Evolutionary conservation across 2,113 vertebrate species (phyloP).

Genomic region (Oreochromis aureus): DNA sequence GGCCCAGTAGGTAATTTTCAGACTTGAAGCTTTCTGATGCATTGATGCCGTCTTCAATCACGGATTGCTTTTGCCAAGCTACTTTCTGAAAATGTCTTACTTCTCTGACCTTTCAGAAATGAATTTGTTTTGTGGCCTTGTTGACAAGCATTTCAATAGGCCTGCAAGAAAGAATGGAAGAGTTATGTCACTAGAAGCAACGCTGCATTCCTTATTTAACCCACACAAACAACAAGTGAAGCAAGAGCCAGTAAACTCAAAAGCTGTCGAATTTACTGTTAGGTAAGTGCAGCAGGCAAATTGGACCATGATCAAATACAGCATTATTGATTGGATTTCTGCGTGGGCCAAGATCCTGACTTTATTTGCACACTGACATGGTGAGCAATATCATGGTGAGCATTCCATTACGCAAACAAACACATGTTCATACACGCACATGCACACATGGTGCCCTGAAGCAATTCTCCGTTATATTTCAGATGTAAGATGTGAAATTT

Average conservation of each 20-base stretch:
- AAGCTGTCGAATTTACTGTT: slow-evolving; percentile 51
- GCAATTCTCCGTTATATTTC: slow-evolving; percentile 41
- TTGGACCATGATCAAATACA: slow-evolving; percentile 59
- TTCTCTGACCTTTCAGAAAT: slow-evolving; percentile 49
- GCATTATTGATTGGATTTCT: slow-evolving; percentile 63
- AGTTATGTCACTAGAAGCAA: slow-evolving; percentile 35
- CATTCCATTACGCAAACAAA: slow-evolving; percentile 49
- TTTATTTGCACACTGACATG: slow-evolving; percentile 58
- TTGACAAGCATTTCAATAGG: slow-evolving; percentile 40
- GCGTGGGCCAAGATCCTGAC: slow-evolving; percentile 49
- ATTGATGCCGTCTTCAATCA: neutral
- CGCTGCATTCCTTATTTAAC: slow-evolving; percentile 45
- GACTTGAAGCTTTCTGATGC: neutral
- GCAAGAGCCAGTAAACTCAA: slow-evolving; percentile 31
- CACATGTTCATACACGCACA: neutral
- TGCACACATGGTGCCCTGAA: slow-evolving; percentile 10
- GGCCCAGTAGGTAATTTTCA: neutral
- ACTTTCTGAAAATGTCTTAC: slow-evolving; percentile 20
- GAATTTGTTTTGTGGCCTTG: slow-evolving; percentile 40
- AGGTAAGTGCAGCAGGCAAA: slow-evolving; percentile 55
- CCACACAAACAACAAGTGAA: slow-evolving; percentile 25
- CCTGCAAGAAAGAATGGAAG: neutral
- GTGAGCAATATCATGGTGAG: slow-evolving; percentile 33
- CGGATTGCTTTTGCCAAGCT: neutral
- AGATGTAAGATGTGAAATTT: slow-evolving; percentile 43